Conservation (phyloP, 2,113 vertebrate species). For the Eudyptes chrysolophus region DNA sequence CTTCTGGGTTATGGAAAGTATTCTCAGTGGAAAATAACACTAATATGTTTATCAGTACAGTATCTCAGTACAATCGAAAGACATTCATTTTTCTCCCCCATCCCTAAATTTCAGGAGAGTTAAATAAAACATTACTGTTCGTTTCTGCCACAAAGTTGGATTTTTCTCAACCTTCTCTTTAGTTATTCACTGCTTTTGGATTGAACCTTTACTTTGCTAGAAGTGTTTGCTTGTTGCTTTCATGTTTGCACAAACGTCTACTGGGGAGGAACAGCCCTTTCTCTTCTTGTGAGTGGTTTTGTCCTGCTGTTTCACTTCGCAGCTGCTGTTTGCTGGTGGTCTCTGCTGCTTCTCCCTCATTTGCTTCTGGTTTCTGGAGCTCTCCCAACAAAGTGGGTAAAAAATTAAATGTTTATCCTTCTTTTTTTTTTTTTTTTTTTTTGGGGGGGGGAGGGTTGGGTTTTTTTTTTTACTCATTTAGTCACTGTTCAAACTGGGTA, state of each 20-base stretch:
- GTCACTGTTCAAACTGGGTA: neutral
- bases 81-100: fast-evolving
- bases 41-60: neutral
- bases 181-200: neutral
- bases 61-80: neutral
- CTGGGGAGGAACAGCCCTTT: neutral
- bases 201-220: neutral
- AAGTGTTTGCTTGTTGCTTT: neutral
- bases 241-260: neutral
- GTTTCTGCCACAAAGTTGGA: neutral
- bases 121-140: neutral
- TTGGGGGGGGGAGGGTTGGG: fast-evolving
- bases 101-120: neutral
- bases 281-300: neutral
- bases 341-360: neutral
- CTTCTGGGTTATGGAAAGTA: neutral
- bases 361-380: neutral
- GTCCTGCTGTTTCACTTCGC: conserved; percentile 36
- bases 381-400: neutral
- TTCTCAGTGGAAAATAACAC: neutral
- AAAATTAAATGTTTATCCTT: neutral
- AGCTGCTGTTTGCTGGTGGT: conserved; percentile 60
- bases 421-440: neutral
- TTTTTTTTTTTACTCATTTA: neutral
- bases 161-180: neutral